phyloP scores from a whole-genome alignment of 2,113 vertebrate genomes.

The Toxostoma redivivum region DNA sequence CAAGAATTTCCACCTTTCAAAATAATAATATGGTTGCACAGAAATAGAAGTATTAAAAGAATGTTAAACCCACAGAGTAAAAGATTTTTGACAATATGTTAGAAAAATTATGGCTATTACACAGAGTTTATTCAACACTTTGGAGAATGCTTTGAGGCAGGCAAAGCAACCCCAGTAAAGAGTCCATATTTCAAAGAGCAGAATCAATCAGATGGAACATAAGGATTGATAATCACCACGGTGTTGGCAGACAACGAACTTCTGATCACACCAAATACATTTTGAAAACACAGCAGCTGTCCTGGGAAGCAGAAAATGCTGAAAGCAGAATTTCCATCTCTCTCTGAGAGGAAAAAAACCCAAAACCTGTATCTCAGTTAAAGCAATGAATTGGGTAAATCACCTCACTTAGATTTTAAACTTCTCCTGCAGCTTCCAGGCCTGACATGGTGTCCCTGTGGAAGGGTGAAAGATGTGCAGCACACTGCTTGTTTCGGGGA shows the following conservation, averaged over 20 bases:
- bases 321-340: not conserved
- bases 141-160: not conserved
- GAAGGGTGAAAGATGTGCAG: not conserved
- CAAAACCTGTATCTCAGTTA: not conserved
- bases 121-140: not conserved
- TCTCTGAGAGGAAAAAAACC: not conserved
- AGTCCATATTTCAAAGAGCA: not conserved
- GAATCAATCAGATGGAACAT: not conserved
- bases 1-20: not conserved
- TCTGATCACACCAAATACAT: not conserved
- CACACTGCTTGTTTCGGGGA: accelerated
- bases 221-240: not conserved
- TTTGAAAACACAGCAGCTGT: not conserved
- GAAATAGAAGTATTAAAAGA: not conserved
- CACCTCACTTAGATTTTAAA: not conserved
- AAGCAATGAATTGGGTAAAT: not conserved
- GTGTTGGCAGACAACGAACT: not conserved
- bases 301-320: not conserved
- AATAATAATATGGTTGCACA: not conserved
- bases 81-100: not conserved
- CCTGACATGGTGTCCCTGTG: accelerated
- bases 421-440: not conserved
- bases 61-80: not conserved
- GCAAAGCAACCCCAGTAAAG: not conserved
- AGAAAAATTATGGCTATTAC: not conserved